Base-by-base conservation (phyloP, 2,888 invertebrate species). In the Lacanobia wlatinum region DNA sequence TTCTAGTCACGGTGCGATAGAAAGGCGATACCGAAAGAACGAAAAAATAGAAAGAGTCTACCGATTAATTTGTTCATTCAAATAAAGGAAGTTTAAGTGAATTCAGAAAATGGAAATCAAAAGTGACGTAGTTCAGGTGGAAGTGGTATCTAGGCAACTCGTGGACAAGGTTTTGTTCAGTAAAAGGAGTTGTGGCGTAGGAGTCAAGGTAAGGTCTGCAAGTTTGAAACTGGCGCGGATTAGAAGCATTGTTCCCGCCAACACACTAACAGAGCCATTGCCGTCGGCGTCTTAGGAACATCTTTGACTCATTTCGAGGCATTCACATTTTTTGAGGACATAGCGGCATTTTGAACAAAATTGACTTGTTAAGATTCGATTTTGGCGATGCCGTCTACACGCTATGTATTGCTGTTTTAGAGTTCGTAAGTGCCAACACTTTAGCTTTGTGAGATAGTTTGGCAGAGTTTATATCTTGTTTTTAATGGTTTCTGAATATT, bases 181-280 rank as follows among this genome's bases (percentile, higher is more conserved):
- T 95, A 94, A 95, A 93, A 94, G 93, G 94, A 92, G 89, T 85
- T 87, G 80, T 73, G 82, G 96, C 95, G 96, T 96, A 96, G 96
- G 96, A 94, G 96, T 94, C 96, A 93, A 96, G 95, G 95, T 95
- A 96, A 96, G 96, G 96, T 91, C 95, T 95, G 92, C 95, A 90
- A 89, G 94, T 95, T 95, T 88, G 81, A 84, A 85, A 89, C 87
- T 89, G 88, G 88, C 88, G 88, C 84, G 87, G 90, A 90, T 93
- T 94, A 92, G 92, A 92, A 86, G 88, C 87, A 94, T 95, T 94
- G 94, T 95, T 91, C 91, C 92, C 96, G 94, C 95, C 96, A 96
- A 95, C 96, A 95, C 96, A 90, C 87, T 84, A 84, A 89, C 75
- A 70, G 67, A 84, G 86, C 81, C 88, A 89, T 89, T 90, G 91